phyloP scores from a whole-genome alignment of 2,113 vertebrate species.

The Nannobrachium achirus region DNA sequence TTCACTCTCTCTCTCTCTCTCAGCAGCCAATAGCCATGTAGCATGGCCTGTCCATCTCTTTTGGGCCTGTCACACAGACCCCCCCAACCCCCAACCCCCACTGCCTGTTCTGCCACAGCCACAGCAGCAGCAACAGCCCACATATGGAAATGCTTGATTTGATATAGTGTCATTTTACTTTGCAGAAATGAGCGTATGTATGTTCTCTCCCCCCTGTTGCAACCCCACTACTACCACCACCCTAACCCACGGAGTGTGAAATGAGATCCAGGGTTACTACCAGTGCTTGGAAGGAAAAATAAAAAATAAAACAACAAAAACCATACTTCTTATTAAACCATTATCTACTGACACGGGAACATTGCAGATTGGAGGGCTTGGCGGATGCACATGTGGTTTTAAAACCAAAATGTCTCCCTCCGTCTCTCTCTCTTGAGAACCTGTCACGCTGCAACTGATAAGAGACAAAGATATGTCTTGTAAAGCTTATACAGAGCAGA shows the following conservation, averaged over 20 bases:
- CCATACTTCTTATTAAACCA: conserved; percentile 90
- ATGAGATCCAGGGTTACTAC: conserved; percentile 92
- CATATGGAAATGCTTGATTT: conserved; percentile 99
- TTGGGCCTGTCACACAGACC: conserved; percentile 37
- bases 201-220: conserved; percentile 65
- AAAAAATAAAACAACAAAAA: conserved; percentile 90
- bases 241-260: conserved; percentile 90
- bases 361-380: conserved; percentile 19
- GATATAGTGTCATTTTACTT: conserved; percentile 99
- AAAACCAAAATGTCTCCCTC: conserved; percentile 13
- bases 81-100: not conserved
- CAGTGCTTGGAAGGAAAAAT: conserved; percentile 79
- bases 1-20: not conserved
- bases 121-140: conserved; percentile 84
- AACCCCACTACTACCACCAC: conserved; percentile 44
- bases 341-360: conserved; percentile 80
- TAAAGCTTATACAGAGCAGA: not conserved
- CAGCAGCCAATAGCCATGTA: conserved; percentile 18
- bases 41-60: conserved; percentile 28
- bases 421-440: conserved; percentile 6
- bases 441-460: conserved; percentile 5
- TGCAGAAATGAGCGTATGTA: conserved; percentile 97
- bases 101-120: conserved; percentile 24
- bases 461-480: not conserved
- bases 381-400: conserved; percentile 8